A percentile compares a stretch with the other conserved stretches of the same genome.
phyloP scores from a whole-genome alignment of 2,113 vertebrate species.

The Tachycineta bicolor region DNA sequence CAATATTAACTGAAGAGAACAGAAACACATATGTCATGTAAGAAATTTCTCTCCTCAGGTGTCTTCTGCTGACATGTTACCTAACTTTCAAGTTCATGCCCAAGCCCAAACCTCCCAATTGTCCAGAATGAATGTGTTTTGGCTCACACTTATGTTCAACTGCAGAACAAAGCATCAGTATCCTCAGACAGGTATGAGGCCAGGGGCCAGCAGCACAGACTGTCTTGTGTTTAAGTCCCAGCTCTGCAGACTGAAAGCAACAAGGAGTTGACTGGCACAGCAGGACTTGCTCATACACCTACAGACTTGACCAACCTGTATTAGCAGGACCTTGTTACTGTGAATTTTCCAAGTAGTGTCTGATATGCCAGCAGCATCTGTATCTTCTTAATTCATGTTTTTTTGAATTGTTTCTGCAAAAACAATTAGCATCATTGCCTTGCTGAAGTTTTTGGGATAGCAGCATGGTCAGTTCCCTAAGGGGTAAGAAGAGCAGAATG shows the following conservation, averaged over 20 bases:
- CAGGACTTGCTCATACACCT: background rate
- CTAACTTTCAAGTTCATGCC: background rate
- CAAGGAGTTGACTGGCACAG: background rate
- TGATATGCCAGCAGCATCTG: background rate
- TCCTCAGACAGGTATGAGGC: background rate
- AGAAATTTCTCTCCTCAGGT: background rate
- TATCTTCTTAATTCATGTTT: background rate
- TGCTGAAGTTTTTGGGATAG: background rate
- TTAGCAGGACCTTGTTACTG: background rate
- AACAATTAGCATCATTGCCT: background rate
- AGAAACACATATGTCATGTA: background rate
- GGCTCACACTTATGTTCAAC: background rate
- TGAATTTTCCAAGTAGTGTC: background rate
- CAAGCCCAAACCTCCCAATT: background rate
- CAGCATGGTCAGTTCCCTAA: background rate
- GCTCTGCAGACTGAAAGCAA: background rate
- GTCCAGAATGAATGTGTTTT: background rate
- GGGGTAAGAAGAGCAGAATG: background rate
- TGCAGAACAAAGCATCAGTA: background rate
- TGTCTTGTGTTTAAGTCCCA: background rate
- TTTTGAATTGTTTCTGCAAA: background rate
- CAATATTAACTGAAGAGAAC: background rate
- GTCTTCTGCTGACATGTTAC: background rate
- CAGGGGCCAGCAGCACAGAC: background rate
- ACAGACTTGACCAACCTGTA: background rate